These are phyloP conservation scores for Malurus elegans DNA, from an alignment of 2,113 vertebrate genomes.

Conservation along the genomic window DNA sequence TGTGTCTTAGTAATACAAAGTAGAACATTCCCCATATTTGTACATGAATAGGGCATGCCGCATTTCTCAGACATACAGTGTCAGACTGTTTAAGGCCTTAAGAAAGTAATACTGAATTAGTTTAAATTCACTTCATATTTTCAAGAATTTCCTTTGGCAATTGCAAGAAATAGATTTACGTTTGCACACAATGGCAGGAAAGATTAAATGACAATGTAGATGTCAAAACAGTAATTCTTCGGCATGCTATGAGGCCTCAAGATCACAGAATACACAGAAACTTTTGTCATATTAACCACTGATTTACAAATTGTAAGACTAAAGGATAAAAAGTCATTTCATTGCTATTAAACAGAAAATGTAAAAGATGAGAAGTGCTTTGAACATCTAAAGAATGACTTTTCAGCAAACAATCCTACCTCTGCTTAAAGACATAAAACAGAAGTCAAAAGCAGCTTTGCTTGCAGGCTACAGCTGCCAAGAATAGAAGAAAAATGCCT, in stretches of 20 bases:
- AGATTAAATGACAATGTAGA: slow-evolving; percentile 10
- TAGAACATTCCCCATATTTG: neutral
- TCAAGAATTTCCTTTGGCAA: neutral
- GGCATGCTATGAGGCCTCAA: neutral
- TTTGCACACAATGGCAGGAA: neutral
- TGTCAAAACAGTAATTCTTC: slow-evolving; percentile 29
- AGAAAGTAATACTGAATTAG: neutral
- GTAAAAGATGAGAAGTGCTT: neutral
- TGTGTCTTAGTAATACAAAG: neutral
- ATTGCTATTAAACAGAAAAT: neutral
- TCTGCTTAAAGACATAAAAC: neutral
- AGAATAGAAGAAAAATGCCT: neutral
- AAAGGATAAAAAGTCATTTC: neutral
- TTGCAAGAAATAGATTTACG: neutral
- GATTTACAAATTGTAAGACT: neutral
- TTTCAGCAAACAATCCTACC: neutral
- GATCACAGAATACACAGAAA: neutral
- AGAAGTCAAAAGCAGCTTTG: neutral
- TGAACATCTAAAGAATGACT: neutral
- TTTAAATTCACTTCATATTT: neutral
- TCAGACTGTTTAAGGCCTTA: neutral
- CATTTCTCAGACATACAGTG: neutral
- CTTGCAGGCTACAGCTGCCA: neutral
- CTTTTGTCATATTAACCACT: neutral
- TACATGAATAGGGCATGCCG: neutral